These are phyloP conservation scores for Cheirogaleus medius DNA, from an alignment of 2,113 vertebrate genomes.

Conservation along the genomic window DNA sequence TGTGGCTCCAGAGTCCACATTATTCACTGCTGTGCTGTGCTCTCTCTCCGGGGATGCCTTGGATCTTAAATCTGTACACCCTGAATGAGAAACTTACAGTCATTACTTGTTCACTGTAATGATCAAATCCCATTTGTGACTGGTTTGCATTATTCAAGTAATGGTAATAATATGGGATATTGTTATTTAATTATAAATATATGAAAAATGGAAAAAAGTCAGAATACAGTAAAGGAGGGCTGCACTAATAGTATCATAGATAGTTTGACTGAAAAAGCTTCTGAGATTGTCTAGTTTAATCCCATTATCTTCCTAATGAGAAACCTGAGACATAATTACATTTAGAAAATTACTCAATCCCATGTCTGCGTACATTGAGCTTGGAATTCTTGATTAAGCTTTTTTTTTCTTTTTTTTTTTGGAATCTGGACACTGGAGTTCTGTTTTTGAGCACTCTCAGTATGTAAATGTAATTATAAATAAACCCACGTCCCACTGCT, in stretches of 20 bases:
- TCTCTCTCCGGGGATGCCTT: neutral
- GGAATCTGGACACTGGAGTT: neutral
- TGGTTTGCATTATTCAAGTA: neutral
- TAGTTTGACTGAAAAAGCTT: neutral
- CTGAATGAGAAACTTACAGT: neutral
- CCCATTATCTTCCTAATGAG: neutral
- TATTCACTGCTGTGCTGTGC: no score
- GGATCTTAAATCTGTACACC: neutral
- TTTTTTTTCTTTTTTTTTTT: neutral
- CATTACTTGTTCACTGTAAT: neutral
- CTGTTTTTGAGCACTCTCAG: neutral
- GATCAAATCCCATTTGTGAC: neutral
- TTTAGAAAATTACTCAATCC: neutral
- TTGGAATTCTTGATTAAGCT: fast-evolving
- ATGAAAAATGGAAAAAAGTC: neutral
- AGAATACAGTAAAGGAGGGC: neutral
- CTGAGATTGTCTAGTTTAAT: neutral
- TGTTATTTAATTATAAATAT: no score
- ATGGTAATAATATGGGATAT: neutral
- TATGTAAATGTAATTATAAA: neutral
- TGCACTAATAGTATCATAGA: neutral
- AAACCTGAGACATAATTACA: neutral
- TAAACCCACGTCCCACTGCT: neutral
- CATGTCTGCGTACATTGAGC: neutral
- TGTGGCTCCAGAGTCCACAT: neutral